Percentiles rank a stretch among this genome's conserved stretches.
Evolutionary conservation across 2,113 vertebrate species (phyloP).

Genomic region (Apistogramma diplotaenia): DNA sequence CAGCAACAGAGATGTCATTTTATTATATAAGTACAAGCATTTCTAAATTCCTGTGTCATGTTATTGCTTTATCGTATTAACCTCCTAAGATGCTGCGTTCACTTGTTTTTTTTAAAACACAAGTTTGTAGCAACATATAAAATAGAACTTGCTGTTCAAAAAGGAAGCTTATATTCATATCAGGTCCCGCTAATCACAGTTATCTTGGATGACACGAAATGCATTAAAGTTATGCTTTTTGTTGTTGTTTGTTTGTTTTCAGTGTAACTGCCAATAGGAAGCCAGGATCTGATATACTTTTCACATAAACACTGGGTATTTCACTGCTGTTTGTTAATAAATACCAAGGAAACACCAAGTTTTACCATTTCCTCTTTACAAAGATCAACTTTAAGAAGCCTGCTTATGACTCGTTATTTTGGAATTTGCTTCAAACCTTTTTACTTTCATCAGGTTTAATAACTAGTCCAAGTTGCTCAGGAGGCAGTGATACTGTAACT

Average conservation of each 20-base stretch:
- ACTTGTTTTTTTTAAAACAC: no score
- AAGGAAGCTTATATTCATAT: no score
- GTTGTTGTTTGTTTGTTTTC: background rate
- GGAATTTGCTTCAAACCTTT: accelerated
- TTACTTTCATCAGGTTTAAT: background rate
- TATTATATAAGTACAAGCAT: background rate
- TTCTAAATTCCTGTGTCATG: background rate
- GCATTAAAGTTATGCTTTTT: background rate
- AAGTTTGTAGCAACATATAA: no score
- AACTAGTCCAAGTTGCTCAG: background rate
- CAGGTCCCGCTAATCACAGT: no score
- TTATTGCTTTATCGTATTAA: background rate
- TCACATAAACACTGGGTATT: background rate
- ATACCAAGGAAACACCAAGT: no score
- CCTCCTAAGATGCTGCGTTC: no score
- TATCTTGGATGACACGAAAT: no score
- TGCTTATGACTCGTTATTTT: accelerated
- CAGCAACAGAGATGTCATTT: background rate
- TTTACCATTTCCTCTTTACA: background rate
- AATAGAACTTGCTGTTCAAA: no score
- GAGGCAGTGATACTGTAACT: background rate
- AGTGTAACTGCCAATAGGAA: background rate
- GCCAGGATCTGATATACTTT: background rate
- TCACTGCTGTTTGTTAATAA: background rate
- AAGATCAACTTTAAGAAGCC: background rate